Conservation (phyloP, 2,797 vertebrate species). For the Malurus leucopterus region DNA sequence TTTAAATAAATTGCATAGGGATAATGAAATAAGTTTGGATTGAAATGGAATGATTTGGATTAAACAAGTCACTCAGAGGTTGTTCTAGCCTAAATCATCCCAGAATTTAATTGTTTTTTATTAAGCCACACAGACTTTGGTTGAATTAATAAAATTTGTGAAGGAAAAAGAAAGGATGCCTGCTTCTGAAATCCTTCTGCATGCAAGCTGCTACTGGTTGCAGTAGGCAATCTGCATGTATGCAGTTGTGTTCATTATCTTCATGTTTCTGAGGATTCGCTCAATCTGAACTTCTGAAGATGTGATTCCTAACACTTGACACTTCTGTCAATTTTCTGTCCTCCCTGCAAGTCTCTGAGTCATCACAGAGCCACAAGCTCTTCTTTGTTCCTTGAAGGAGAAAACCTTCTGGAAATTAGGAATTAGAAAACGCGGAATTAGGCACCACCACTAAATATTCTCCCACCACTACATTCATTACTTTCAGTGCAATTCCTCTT, state of each 20-base stretch:
- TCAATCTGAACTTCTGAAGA: background rate
- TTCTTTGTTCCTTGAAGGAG: background rate
- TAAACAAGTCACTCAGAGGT: constrained; percentile 20
- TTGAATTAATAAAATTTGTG: background rate
- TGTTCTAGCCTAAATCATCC: constrained; percentile 41
- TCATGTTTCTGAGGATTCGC: background rate
- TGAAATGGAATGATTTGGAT: constrained; percentile 36
- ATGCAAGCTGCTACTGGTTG: background rate
- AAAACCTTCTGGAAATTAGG: background rate
- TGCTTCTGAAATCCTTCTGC: background rate
- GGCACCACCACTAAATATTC: background rate
- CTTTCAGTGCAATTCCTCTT: background rate
- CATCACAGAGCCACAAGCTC: background rate
- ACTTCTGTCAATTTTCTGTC: background rate
- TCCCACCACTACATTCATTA: background rate
- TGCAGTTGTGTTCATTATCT: background rate
- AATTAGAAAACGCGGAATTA: background rate
- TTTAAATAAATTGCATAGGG: constrained; percentile 26
- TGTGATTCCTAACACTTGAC: background rate
- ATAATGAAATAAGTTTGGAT: constrained; percentile 50
- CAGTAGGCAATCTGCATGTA: background rate
- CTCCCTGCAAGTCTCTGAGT: background rate
- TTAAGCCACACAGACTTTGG: background rate
- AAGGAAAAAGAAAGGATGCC: background rate
- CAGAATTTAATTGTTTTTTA: constrained; percentile 16